phyloP scores from a whole-genome alignment of 1,140 invertebrate species.

The Pseudomyrmex pallidus region DNA sequence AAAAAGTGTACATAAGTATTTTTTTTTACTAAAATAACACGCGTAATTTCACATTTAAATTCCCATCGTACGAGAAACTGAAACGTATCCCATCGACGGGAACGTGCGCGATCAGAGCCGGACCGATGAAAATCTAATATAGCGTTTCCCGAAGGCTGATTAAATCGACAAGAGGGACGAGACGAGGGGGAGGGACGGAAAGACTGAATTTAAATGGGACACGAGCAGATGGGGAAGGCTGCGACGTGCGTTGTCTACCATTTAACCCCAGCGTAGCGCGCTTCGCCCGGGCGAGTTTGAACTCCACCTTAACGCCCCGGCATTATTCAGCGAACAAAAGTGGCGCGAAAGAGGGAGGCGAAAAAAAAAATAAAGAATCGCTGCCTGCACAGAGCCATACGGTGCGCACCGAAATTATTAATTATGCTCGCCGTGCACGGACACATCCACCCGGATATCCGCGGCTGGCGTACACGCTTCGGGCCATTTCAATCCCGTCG shows the following conservation, averaged over 20 bases:
- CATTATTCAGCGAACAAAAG: conserved; percentile 62
- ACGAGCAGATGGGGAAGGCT: conserved; percentile 57
- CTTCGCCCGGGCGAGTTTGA: conserved; percentile 60
- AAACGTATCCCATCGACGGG: neutral
- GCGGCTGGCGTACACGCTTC: conserved; percentile 27
- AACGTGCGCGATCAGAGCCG: neutral
- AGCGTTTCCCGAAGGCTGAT: conserved; percentile 3
- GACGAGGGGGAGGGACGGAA: neutral
- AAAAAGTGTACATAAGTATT: neutral
- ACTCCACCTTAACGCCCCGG: conserved; percentile 50
- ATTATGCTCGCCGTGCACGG: conserved; percentile 68
- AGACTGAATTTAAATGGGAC: conserved; percentile 47
- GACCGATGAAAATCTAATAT: neutral
- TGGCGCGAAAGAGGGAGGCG: neutral
- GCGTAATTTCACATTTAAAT: too few species aligned
- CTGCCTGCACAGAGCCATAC: conserved; percentile 13
- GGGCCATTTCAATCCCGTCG: conserved; percentile 1
- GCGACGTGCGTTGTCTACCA: conserved; percentile 59
- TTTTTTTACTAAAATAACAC: too few species aligned
- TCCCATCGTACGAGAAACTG: neutral
- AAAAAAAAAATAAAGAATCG: conserved; percentile 14
- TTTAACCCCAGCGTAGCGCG: conserved; percentile 62
- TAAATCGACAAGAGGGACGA: conserved; percentile 1
- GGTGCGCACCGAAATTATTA: conserved; percentile 67
- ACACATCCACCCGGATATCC: conserved; percentile 68